Percentiles rank a stretch among this genome's conserved stretches.
Conservation (phyloP, 1,140 invertebrate genomes). For the Microvelia longipes region DNA sequence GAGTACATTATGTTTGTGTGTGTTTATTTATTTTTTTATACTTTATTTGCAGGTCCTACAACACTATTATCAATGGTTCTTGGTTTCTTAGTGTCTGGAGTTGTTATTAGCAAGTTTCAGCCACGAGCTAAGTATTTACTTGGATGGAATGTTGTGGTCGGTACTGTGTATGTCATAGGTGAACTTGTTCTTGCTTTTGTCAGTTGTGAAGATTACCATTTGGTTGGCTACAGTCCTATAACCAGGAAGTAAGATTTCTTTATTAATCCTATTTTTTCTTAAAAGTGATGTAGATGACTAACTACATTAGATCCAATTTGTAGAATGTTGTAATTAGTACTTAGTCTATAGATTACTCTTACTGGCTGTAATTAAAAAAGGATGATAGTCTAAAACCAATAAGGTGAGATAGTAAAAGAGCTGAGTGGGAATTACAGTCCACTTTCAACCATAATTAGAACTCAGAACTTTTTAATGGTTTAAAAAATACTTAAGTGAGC, state of each 20-base stretch:
- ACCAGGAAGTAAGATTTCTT: slow-evolving; percentile 28
- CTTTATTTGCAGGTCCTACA: slow-evolving; percentile 35
- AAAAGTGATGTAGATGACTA: too few species aligned
- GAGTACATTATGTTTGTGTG: too few species aligned
- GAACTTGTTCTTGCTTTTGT: slow-evolving; percentile 39
- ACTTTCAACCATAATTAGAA: too few species aligned
- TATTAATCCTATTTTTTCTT: too few species aligned
- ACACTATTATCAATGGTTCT: slow-evolving; percentile 40
- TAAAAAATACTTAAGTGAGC: too few species aligned
- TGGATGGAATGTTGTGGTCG: slow-evolving; percentile 47
- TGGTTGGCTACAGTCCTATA: slow-evolving; percentile 29
- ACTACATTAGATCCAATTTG: too few species aligned
- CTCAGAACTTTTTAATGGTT: too few species aligned
- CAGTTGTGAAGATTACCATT: slow-evolving; percentile 34
- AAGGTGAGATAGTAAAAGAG: too few species aligned
- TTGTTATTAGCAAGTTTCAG: slow-evolving; percentile 43
- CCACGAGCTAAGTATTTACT: slow-evolving; percentile 41
- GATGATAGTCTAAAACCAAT: too few species aligned
- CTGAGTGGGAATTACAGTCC: too few species aligned
- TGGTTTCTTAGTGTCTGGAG: slow-evolving; percentile 45
- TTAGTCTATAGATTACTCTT: not conserved
- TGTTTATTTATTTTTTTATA: too few species aligned
- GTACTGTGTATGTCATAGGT: slow-evolving; percentile 35
- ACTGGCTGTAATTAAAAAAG: not conserved
- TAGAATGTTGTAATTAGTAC: not conserved